phyloP scores from a whole-genome alignment of 2,797 vertebrate genomes.

The Clamator glandarius region DNA sequence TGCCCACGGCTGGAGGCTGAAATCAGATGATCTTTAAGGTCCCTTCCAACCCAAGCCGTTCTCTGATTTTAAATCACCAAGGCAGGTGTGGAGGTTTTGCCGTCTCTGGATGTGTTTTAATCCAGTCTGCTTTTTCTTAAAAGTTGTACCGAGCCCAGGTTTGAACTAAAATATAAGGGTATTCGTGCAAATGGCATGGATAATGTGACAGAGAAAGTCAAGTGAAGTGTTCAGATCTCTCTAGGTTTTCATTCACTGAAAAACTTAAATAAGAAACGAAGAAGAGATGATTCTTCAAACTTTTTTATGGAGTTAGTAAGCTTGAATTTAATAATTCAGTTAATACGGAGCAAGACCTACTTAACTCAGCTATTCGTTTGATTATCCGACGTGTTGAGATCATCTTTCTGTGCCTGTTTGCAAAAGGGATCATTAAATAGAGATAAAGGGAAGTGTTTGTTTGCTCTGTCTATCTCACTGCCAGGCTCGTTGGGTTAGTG shows the following conservation, averaged over 20 bases:
- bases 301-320: neutral
- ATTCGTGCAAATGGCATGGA: neutral
- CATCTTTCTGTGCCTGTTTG: neutral
- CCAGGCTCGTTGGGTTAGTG: neutral
- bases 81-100: neutral
- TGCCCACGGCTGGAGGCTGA: too few relatives aligned
- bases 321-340: neutral
- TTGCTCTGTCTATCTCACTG: conserved; percentile 28
- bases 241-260: neutral
- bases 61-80: neutral
- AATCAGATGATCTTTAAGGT: too few relatives aligned
- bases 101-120: neutral
- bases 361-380: neutral
- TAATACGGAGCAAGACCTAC: neutral
- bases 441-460: conserved; percentile 22
- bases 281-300: neutral
- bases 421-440: neutral
- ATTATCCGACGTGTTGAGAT: neutral
- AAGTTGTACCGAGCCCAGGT: neutral
- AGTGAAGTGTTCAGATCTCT: neutral
- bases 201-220: neutral
- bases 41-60: too few relatives aligned
- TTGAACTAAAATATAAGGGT: neutral
- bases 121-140: neutral
- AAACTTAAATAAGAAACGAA: neutral